Evolutionary conservation across 2,797 vertebrate species (phyloP).

Genomic region (Antrozous pallidus): DNA sequence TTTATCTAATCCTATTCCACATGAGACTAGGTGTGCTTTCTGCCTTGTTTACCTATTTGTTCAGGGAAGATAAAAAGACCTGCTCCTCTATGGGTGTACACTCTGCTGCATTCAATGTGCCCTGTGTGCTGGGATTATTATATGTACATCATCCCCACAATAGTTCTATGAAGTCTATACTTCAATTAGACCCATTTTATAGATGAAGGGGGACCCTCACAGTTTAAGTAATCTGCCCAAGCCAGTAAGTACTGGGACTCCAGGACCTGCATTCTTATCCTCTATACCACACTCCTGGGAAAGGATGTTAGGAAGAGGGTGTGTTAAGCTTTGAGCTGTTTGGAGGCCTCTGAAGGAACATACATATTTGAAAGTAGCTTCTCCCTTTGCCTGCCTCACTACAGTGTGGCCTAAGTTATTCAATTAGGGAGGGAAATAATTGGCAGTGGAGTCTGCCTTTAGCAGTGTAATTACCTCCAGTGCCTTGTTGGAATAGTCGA

Average conservation of each 20-base stretch:
- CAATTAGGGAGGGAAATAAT: constrained; percentile 81
- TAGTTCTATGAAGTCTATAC: not conserved
- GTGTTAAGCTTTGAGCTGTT: not conserved
- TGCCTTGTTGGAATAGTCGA: constrained; percentile 75
- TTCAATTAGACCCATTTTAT: not conserved
- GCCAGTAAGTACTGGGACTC: too few species aligned
- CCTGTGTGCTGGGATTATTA: not conserved
- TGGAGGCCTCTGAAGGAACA: not conserved
- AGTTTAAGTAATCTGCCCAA: too few species aligned
- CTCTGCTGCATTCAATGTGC: not conserved
- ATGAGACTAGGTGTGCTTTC: not conserved
- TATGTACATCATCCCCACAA: not conserved
- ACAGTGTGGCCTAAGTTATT: constrained; percentile 69
- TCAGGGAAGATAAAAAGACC: not conserved
- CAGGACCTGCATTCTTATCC: fast-evolving
- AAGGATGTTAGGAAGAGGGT: not conserved
- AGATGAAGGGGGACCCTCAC: not conserved
- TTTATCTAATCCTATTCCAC: not conserved
- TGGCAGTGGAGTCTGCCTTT: constrained; percentile 76
- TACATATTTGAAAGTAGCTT: not conserved
- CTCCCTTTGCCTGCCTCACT: constrained; percentile 19
- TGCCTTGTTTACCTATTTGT: not conserved
- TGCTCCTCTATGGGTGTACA: not conserved
- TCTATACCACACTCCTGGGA: not conserved
- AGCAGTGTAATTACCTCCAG: constrained; percentile 80